Percentiles rank a stretch among this genome's conserved stretches.
These are phyloP conservation scores for Crenichthys baileyi DNA, from an alignment of 2,797 vertebrate species.

Conservation along the genomic window DNA sequence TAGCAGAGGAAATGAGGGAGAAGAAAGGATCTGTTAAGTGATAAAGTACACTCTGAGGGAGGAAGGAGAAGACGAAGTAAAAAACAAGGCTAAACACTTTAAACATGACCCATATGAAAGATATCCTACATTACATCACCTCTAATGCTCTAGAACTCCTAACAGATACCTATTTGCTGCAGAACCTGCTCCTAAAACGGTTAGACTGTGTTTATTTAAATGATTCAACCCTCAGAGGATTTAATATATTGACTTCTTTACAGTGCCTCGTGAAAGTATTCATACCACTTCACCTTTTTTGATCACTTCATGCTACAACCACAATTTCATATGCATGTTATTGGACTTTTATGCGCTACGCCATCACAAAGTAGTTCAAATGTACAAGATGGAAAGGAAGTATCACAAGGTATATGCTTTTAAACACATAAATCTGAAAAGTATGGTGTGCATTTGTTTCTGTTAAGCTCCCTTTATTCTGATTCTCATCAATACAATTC, in stretches of 20 bases:
- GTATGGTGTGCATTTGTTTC: too few relatives aligned
- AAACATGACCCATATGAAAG: not conserved
- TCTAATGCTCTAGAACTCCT: not conserved
- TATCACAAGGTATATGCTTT: too few relatives aligned
- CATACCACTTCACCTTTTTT: not conserved
- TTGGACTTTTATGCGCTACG: not conserved
- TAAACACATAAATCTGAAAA: too few relatives aligned
- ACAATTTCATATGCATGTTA: not conserved
- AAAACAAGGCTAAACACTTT: constrained; percentile 22
- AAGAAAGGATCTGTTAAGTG: constrained; percentile 17
- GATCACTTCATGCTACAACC: not conserved
- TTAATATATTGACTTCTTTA: not conserved
- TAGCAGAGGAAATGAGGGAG: constrained; percentile 14
- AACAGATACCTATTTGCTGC: too few relatives aligned
- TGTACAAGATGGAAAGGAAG: not conserved
- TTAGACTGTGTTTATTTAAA: too few relatives aligned
- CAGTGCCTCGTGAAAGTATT: not conserved
- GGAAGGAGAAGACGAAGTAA: constrained; percentile 7
- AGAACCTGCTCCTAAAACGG: too few relatives aligned
- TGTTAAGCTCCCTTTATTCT: too few relatives aligned
- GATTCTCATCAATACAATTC: too few relatives aligned
- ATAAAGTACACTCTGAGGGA: constrained; percentile 24
- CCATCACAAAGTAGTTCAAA: not conserved
- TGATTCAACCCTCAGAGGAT: not conserved
- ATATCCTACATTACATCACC: not conserved